Evolutionary conservation across 2,797 vertebrate genomes (phyloP), one percentile per base, ranked within the genome.

Genomic region (Poecile montanus): DNA sequence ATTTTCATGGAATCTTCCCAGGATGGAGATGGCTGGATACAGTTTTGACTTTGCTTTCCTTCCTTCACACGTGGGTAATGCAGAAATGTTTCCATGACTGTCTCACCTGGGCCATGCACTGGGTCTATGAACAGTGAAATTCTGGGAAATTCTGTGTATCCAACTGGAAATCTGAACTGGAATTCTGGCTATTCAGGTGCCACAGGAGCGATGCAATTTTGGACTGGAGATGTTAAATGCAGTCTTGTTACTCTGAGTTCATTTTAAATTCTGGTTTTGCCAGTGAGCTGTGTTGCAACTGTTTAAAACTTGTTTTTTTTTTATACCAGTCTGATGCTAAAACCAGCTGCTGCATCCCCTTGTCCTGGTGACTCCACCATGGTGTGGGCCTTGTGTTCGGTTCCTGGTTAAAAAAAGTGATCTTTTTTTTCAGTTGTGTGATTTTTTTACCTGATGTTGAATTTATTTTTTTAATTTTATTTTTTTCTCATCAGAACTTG

Each of bases 381-480:
- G 38, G 54, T 81, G 78, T 96, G 66, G 70, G 85, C 85, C 53
- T 95, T 53, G 96, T 96, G 84, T 93, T 90, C 94, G 81, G 60
- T 65, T 95, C 81, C 56, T 1, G 7, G 87, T 92, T 58, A 72
- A 93, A 96, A n/a, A 32, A 63, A 90, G 66, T 90, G 60, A 82
- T 47, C n/a, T 93, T 92, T 82, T 85, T 89, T 74, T 86, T 67
- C 56, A 22, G 21, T 71, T 47, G 27, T 0, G 78, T 97, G 74
- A 48, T 87, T 89, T 96, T 97, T 96, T 95, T 92, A 96, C 88
- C 81, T 91, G 94, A 95, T 73, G 92, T 68, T 50, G 60, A 89
- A 94, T 85, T 93, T 88, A 83, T 94, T 97, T 97, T 97, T 96
- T 60, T 62, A 91, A 85, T 80, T 30, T 88, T 13, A 40, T 89